Base-by-base conservation (phyloP, 2,888 invertebrate genomes). In the Caenorhabditis sulstoni region DNA sequence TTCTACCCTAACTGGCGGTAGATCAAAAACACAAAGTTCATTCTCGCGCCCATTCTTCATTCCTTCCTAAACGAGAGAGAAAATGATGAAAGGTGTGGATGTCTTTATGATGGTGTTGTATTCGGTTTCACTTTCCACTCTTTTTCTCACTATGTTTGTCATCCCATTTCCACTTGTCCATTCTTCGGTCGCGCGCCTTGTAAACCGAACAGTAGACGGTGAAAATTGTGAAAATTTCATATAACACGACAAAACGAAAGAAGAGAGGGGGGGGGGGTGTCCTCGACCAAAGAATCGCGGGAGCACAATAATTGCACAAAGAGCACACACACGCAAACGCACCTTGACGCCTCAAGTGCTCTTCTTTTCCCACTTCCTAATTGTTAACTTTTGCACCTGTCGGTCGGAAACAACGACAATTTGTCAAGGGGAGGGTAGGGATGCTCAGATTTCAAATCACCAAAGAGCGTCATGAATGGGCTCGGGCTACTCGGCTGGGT, bases 241-340 rank as follows among this genome's bases (percentile, higher is more conserved):
- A 70, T 61, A 61, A 50, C 53, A 53, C 16, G 35, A 37, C 12
- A 47, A 35, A 68, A 52, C 50, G 12, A 44, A 47, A 45, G 47
- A 44, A 53, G 52, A 61, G 52, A 16, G 8, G 18, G 67, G 16
- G 39, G 41, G 1, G 41, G 9, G 4, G 5, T 3, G 39, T 22
- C 49, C 4, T 8, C 41, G 73, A 65, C 64, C 73, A 64, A 73
- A 73, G 58, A 73, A 73, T 64, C 71, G 59, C 22, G 52, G 29
- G n/a, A 12, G 14, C 44, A 44, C 44, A n/a, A n/a, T 12, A 55
- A 39, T 22, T 57, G 62, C 57, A 64, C 71, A 73, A 64, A 64
- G 73, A 73, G 73, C 73, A 58, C 58, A 64, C 73, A 29, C 29
- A 29, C 29, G 29, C 29, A 29, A 29, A 29, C 29, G 29, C 29